phyloP scores from a whole-genome alignment of 2,113 vertebrate genomes.

The Aphyosemion australe region DNA sequence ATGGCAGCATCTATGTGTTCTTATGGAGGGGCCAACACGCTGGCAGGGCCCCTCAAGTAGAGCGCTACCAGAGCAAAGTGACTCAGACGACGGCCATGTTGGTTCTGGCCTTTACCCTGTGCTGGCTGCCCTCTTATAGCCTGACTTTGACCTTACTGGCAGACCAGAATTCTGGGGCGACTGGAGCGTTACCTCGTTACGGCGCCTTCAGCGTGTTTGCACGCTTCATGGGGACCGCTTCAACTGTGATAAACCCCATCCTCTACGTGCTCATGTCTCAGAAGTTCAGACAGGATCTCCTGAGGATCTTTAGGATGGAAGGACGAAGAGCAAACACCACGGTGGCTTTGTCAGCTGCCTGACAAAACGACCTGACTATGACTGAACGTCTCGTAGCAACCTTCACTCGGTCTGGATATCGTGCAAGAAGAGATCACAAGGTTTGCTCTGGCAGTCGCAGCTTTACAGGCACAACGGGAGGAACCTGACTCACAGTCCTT shows the following conservation, averaged over 20 bases:
- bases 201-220: constrained; percentile 70
- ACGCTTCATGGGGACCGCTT: constrained; percentile 75
- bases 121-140: constrained; percentile 80
- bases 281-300: constrained; percentile 77
- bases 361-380: not conserved
- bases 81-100: constrained; percentile 75
- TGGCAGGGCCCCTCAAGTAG: constrained; percentile 59
- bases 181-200: constrained; percentile 55
- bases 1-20: constrained; percentile 70
- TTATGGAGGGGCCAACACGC: constrained; percentile 49
- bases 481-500: constrained; percentile 42
- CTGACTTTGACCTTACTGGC: constrained; percentile 69
- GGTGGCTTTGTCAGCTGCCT: constrained; percentile 36
- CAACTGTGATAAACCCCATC: constrained; percentile 78
- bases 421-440: constrained; percentile 24
- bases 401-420: constrained; percentile 10
- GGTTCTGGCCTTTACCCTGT: constrained; percentile 78
- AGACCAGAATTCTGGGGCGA: constrained; percentile 34
- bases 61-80: constrained; percentile 77
- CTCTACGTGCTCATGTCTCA: constrained; percentile 80
- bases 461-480: constrained; percentile 21
- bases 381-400: not conserved
- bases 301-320: constrained; percentile 55
- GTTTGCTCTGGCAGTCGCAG: constrained; percentile 13
- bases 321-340: not conserved